These are phyloP conservation scores for Ptycholaimellus sp. DNA, from an alignment of 2,888 invertebrate species.

Conservation along the genomic window DNA sequence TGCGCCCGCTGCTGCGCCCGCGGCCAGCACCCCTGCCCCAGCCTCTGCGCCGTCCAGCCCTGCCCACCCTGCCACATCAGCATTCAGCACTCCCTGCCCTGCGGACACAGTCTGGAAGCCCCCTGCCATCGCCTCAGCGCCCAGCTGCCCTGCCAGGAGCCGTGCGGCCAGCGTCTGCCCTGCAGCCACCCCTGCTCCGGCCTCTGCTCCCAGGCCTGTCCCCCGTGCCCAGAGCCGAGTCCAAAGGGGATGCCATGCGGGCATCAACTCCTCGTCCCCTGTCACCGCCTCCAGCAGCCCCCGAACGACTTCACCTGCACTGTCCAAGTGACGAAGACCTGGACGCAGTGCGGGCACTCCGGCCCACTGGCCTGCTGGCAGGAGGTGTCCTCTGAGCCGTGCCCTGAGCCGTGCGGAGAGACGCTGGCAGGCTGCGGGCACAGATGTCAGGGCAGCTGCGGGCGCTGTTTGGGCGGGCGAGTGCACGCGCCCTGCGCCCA, in stretches of 20 bases:
- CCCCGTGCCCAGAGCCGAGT: too few relatives aligned
- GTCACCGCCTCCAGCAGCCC: too few relatives aligned
- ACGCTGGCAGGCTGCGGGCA: constrained; percentile 19
- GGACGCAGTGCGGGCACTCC: constrained; percentile 9
- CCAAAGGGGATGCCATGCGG: too few relatives aligned
- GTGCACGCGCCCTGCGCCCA: too few relatives aligned
- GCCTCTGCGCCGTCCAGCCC: too few relatives aligned
- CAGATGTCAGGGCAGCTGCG: constrained; percentile 24
- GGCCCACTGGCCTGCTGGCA: constrained; percentile 7
- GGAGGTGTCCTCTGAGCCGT: constrained; percentile 7
- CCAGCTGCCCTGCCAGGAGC: constrained; percentile 36
- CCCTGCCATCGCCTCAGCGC: too few relatives aligned
- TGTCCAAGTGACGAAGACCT: constrained; percentile 1
- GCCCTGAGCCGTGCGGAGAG: constrained; percentile 13
- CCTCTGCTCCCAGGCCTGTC: too few relatives aligned
- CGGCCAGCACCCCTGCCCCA: too few relatives aligned
- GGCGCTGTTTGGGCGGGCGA: constrained; percentile 26
- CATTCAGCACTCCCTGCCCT: too few relatives aligned
- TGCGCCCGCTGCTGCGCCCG: too few relatives aligned
- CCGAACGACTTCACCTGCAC: constrained; percentile 3
- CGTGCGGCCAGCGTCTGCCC: constrained; percentile 33
- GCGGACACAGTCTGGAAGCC: constrained; percentile 23
- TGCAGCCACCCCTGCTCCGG: constrained; percentile 42
- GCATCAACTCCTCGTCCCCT: too few relatives aligned
- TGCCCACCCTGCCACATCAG: too few relatives aligned